These are phyloP conservation scores for Teleopsis dalmanni DNA, from an alignment of 1,140 invertebrate genomes.

Conservation along the genomic window DNA sequence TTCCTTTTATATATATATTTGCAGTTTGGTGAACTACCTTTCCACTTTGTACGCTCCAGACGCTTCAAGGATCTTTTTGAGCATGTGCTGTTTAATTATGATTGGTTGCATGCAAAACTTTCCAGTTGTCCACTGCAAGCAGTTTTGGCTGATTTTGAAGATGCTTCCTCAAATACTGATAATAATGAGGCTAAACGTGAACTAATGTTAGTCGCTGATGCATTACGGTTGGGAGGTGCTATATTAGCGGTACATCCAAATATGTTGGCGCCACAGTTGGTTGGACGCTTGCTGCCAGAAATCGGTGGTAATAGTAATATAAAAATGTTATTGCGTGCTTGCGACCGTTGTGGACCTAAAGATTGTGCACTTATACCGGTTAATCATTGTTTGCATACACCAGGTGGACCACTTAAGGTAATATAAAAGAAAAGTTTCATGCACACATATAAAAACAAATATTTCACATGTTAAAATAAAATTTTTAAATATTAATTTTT, in stretches of 20 bases:
- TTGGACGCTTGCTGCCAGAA: constrained; percentile 88
- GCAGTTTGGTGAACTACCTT: constrained; percentile 91
- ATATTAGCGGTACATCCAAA: constrained; percentile 85
- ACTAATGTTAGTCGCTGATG: constrained; percentile 89
- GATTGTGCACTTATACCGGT: constrained; percentile 86
- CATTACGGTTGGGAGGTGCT: constrained; percentile 82
- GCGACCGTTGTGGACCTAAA: constrained; percentile 76
- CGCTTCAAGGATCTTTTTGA: constrained; percentile 89
- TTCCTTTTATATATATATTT: constrained; percentile 13
- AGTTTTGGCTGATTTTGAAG: constrained; percentile 92
- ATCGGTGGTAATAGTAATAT: constrained; percentile 72
- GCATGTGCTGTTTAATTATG: constrained; percentile 93
- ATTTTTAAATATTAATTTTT: too few relatives aligned
- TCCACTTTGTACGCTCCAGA: constrained; percentile 82
- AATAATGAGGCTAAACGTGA: constrained; percentile 82
- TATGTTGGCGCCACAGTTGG: constrained; percentile 92
- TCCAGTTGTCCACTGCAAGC: constrained; percentile 91
- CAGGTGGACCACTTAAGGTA: constrained; percentile 92
- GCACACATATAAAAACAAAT: too few relatives aligned
- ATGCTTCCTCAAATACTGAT: constrained; percentile 76
- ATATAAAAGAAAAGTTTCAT: too few relatives aligned
- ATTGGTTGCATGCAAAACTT: constrained; percentile 94
- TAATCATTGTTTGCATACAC: constrained; percentile 93
- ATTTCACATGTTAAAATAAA: too few relatives aligned
- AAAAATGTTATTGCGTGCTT: constrained; percentile 78